Conservation (phyloP, 2,888 invertebrate genomes). For the Melieria crassipennis region DNA sequence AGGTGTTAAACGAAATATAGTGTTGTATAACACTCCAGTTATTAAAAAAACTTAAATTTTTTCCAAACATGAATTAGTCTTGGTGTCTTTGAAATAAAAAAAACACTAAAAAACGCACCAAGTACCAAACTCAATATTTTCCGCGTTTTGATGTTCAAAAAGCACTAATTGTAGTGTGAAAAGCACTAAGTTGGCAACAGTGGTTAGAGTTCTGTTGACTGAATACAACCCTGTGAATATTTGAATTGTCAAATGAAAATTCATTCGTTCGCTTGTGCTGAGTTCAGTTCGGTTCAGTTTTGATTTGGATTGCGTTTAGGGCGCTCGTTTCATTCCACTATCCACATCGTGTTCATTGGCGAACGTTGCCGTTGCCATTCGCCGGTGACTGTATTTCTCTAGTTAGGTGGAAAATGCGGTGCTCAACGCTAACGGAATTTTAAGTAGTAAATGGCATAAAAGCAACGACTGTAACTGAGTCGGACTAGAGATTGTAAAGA, state of each 20-base stretch:
- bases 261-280: slow-evolving; percentile 3
- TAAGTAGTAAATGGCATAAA: slow-evolving; percentile 12
- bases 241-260: not conserved
- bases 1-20: too few species aligned
- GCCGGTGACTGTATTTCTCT: not conserved
- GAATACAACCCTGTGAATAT: slow-evolving; percentile 16
- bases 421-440: slow-evolving; percentile 13
- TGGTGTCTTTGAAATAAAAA: too few species aligned
- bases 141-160: too few species aligned
- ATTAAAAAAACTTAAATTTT: too few species aligned
- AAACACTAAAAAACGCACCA: too few species aligned
- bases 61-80: too few species aligned
- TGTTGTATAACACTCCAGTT: too few species aligned
- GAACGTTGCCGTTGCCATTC: not conserved
- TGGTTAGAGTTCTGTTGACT: not conserved
- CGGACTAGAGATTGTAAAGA: not conserved
- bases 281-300: slow-evolving; percentile 16
- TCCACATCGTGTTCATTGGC: slow-evolving; percentile 19
- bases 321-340: slow-evolving; percentile 19
- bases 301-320: slow-evolving; percentile 22
- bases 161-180: too few species aligned
- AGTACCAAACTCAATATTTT: too few species aligned
- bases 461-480: not conserved
- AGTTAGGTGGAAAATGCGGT: slow-evolving; percentile 14
- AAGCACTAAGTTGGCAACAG: too few species aligned